phyloP scores from a whole-genome alignment of 2,113 vertebrate genomes.

The Perca schrenkii region DNA sequence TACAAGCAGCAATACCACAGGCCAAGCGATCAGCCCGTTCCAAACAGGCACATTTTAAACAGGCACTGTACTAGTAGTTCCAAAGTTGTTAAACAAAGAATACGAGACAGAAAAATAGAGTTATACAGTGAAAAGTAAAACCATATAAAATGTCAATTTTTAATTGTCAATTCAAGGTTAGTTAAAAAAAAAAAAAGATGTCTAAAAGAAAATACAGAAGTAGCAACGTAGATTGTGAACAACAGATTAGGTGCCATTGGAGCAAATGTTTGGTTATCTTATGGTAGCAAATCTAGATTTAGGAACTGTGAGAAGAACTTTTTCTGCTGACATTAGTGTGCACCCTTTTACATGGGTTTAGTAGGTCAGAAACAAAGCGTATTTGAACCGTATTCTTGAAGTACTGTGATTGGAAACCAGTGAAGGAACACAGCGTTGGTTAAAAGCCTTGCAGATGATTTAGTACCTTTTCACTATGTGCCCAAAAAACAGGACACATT shows the following conservation, averaged over 20 bases:
- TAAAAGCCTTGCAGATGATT: background rate
- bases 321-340: background rate
- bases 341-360: background rate
- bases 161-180: background rate
- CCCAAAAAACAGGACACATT: background rate
- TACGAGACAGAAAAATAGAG: too few relatives aligned
- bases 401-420: constrained; percentile 13
- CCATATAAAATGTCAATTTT: background rate
- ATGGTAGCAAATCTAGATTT: too few relatives aligned
- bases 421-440: background rate
- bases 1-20: too few relatives aligned
- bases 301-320: too few relatives aligned
- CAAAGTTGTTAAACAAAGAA: too few relatives aligned
- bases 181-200: background rate
- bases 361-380: background rate
- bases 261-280: background rate
- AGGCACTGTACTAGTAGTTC: too few relatives aligned
- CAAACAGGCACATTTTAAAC: too few relatives aligned
- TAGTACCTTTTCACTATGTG: too few relatives aligned
- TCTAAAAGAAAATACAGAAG: background rate
- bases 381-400: constrained; percentile 22
- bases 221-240: background rate
- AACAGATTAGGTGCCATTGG: background rate
- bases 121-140: too few relatives aligned
- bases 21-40: too few relatives aligned